These are phyloP conservation scores for Amblyornis subalaris DNA, from an alignment of 2,113 vertebrate species.

Conservation along the genomic window DNA sequence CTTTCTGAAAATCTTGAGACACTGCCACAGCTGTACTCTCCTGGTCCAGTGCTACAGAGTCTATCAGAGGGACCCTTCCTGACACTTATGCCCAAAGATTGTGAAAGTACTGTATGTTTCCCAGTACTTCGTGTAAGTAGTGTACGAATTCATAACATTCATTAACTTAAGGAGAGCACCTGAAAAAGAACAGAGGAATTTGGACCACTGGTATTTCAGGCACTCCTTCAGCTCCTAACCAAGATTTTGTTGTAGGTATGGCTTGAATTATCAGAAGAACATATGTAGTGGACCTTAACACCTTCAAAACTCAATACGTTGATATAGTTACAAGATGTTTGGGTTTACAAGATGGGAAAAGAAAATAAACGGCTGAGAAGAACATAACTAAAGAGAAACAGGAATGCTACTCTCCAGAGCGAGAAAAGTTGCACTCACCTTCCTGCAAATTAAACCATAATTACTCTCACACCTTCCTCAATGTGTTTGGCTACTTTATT, in stretches of 20 bases:
- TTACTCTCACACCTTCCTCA: neutral
- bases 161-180: neutral
- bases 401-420: neutral
- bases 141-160: neutral
- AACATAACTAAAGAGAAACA: neutral
- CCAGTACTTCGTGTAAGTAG: neutral
- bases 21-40: neutral
- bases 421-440: neutral
- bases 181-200: neutral
- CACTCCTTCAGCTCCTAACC: neutral
- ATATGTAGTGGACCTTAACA: neutral
- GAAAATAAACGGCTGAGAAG: neutral
- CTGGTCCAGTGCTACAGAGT: neutral
- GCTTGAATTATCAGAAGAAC: neutral
- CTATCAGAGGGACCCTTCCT: neutral
- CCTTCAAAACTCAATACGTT: neutral
- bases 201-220: neutral
- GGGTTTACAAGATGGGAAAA: neutral
- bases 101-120: neutral
- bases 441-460: neutral
- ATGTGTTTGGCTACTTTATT: neutral
- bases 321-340: accelerated
- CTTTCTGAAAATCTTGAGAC: neutral
- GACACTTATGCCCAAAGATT: neutral
- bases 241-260: neutral